Evolutionary conservation across 1,140 invertebrate genomes (phyloP).

Genomic region (Propsilocerus akamusi): DNA sequence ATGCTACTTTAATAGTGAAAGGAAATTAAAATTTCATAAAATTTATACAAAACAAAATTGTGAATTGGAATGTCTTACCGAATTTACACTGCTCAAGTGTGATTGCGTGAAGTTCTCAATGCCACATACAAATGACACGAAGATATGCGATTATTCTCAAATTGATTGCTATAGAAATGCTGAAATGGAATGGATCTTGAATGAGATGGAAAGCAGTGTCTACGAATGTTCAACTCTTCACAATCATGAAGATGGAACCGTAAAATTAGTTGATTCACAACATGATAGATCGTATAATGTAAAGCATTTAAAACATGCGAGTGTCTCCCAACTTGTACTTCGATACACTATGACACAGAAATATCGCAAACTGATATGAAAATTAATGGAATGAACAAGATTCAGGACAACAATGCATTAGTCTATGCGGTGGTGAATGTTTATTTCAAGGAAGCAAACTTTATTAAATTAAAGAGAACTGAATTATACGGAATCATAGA

Average conservation of each 20-base stretch:
- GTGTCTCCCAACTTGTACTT: conserved; percentile 44
- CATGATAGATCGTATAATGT: conserved; percentile 10
- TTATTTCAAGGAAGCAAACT: conserved; percentile 43
- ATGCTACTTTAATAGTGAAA: conserved; percentile 41
- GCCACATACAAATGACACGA: conserved; percentile 32
- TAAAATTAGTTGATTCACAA: neutral
- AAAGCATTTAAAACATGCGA: conserved; percentile 28
- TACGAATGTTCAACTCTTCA: no score
- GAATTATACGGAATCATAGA: conserved; percentile 42
- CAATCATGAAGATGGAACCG: conserved; percentile 14
- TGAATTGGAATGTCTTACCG: conserved; percentile 52
- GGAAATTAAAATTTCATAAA: conserved; percentile 36
- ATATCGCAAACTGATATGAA: conserved; percentile 37
- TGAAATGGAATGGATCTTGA: conserved; percentile 20
- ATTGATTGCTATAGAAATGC: conserved; percentile 19
- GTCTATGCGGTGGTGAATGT: conserved; percentile 23
- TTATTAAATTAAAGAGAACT: conserved; percentile 39
- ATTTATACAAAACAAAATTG: conserved; percentile 60
- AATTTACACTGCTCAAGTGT: conserved; percentile 45
- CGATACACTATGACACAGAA: conserved; percentile 42
- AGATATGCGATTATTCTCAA: conserved; percentile 12
- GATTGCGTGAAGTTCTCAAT: conserved; percentile 45
- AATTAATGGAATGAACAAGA: no score
- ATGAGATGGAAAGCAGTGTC: conserved; percentile 12
- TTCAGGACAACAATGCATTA: no score